Conservation (phyloP, 2,888 invertebrate genomes). For the Drosophila sordidapex region DNA sequence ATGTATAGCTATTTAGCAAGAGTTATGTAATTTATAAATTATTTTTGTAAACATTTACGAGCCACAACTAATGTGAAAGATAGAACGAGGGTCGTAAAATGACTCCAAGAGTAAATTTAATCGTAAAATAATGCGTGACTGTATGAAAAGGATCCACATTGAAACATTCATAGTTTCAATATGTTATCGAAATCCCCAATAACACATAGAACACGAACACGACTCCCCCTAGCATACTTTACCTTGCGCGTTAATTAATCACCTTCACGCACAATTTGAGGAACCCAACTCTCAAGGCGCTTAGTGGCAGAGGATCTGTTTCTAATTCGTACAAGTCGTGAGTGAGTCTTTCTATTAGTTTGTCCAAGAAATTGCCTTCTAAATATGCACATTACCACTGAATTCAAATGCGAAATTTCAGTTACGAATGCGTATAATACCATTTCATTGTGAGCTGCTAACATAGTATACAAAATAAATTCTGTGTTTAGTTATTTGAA, state of each 20-base stretch:
- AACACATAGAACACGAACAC: background rate
- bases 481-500: constrained; percentile 19
- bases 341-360: constrained; percentile 27
- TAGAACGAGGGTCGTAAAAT: constrained; percentile 19
- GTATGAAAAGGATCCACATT: constrained; percentile 19
- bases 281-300: constrained; percentile 5
- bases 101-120: constrained; percentile 30
- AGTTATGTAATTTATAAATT: constrained; percentile 77
- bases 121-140: constrained; percentile 39
- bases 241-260: background rate
- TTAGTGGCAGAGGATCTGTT: constrained; percentile 13
- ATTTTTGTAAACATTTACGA: constrained; percentile 79
- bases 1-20: constrained; percentile 53
- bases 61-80: constrained; percentile 46
- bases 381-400: constrained; percentile 50
- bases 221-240: background rate
- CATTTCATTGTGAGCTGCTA: constrained; percentile 9
- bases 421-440: constrained; percentile 20
- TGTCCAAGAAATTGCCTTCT: constrained; percentile 73
- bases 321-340: constrained; percentile 5
- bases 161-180: constrained; percentile 19
- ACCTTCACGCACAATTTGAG: background rate
- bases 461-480: background rate
- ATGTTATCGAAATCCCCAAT: constrained; percentile 5
- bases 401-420: constrained; percentile 22